Evolutionary conservation across 2,797 vertebrate species (phyloP).

Genomic region (Microctenopoma stevenorrisi): DNA sequence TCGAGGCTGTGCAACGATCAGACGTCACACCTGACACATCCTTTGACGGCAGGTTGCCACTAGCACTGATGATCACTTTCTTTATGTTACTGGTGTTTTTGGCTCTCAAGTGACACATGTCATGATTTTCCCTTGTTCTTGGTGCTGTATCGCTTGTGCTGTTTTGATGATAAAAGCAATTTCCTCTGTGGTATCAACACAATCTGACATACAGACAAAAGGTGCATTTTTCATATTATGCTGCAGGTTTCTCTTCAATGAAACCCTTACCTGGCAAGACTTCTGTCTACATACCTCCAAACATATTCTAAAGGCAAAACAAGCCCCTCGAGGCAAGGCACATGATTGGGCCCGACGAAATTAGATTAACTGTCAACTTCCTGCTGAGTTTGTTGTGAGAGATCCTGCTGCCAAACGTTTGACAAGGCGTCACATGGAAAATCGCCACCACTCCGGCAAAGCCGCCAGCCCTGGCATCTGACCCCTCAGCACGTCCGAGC

Average conservation of each 20-base stretch:
- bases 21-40: not conserved
- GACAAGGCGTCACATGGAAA: constrained; percentile 74
- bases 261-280: constrained; percentile 27
- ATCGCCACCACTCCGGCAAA: constrained; percentile 29
- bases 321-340: constrained; percentile 46
- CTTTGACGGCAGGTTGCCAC: constrained; percentile 24
- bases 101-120: constrained; percentile 43
- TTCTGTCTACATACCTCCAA: constrained; percentile 42
- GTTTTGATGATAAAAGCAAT: constrained; percentile 52
- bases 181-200: constrained; percentile 37
- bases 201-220: constrained; percentile 34
- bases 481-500: constrained; percentile 62
- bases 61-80: constrained; percentile 18
- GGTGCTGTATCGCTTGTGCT: constrained; percentile 22
- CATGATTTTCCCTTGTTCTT: constrained; percentile 26
- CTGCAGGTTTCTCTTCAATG: constrained; percentile 25
- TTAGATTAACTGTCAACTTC: constrained; percentile 71
- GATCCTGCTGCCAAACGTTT: constrained; percentile 68
- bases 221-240: constrained; percentile 31
- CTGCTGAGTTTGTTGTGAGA: constrained; percentile 75
- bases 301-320: constrained; percentile 50
- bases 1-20: not conserved
- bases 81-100: constrained; percentile 30
- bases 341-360: constrained; percentile 61
- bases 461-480: constrained; percentile 66